phyloP scores from a whole-genome alignment of 2,113 vertebrate species.

The Myrmecobius fasciatus region DNA sequence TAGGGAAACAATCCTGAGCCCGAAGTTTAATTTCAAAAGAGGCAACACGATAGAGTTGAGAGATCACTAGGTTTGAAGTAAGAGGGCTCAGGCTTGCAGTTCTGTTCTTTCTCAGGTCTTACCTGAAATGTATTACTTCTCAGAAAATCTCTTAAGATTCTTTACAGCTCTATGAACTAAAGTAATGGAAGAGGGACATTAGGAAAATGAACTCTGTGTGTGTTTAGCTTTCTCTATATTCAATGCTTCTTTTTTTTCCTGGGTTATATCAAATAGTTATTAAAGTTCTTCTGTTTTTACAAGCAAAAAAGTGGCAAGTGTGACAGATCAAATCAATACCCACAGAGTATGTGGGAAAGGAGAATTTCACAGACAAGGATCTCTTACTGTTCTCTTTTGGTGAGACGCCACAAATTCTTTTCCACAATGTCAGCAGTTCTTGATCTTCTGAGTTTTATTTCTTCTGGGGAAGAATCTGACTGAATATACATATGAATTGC shows the following conservation, averaged over 20 bases:
- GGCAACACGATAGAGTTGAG: background rate
- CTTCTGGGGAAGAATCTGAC: slow-evolving; percentile 40
- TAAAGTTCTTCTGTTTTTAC: slow-evolving; percentile 13
- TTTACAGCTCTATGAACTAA: background rate
- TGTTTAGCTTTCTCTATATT: slow-evolving; percentile 21
- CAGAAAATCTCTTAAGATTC: background rate
- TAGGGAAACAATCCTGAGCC: slow-evolving; percentile 27
- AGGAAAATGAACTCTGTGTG: background rate
- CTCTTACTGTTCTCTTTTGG: slow-evolving; percentile 72
- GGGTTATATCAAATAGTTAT: slow-evolving; percentile 13
- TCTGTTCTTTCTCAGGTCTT: background rate
- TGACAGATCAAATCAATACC: slow-evolving; percentile 9
- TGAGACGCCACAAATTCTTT: slow-evolving; percentile 65
- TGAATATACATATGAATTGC: slow-evolving; percentile 39
- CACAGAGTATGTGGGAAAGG: background rate
- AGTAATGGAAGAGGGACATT: background rate
- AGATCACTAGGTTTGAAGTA: background rate
- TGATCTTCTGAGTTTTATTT: slow-evolving; percentile 62
- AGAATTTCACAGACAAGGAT: background rate
- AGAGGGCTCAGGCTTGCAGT: background rate
- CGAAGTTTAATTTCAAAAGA: slow-evolving; percentile 22
- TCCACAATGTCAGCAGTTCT: slow-evolving; percentile 58
- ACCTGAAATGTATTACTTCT: background rate
- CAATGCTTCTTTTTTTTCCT: background rate
- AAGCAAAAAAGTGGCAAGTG: slow-evolving; percentile 41